Evolutionary conservation across 1,140 invertebrate species (phyloP).

Genomic region (Brachionus rubens): DNA sequence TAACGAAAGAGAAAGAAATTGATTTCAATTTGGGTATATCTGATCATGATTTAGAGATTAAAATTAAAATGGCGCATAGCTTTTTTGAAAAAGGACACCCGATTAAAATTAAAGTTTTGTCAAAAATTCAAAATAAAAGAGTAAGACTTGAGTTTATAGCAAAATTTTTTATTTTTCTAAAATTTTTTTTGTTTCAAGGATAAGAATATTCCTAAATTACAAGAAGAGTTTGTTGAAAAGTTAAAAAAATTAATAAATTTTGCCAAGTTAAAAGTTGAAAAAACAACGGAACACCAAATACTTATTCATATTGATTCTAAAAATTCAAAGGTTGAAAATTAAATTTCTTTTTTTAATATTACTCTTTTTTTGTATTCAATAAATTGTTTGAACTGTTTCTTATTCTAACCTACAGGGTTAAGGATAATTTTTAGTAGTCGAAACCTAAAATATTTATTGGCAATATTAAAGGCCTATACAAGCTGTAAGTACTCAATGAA

Average conservation of each 20-base stretch:
- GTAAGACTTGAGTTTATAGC: not conserved
- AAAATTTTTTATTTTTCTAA: not conserved
- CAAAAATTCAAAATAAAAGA: conserved; percentile 44
- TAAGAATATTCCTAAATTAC: conserved; percentile 33
- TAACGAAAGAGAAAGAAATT: conserved; percentile 31
- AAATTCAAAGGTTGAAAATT: not conserved
- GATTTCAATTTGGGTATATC: conserved; percentile 38
- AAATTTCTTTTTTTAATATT: too few relatives aligned
- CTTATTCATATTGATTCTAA: conserved; percentile 10
- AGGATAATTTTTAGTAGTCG: too few relatives aligned
- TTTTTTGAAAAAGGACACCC: conserved; percentile 45
- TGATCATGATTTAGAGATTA: conserved; percentile 42
- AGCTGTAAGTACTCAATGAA: too few relatives aligned
- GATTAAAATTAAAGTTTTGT: conserved; percentile 29
- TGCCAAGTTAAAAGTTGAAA: conserved; percentile 16
- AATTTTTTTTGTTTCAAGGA: not conserved
- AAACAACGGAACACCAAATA: conserved; percentile 29
- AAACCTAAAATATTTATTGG: too few relatives aligned
- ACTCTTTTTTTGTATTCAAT: too few relatives aligned
- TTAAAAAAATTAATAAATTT: not conserved
- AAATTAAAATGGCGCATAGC: conserved; percentile 27
- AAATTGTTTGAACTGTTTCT: too few relatives aligned
- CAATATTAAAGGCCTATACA: too few relatives aligned
- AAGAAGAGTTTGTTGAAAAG: conserved; percentile 38
- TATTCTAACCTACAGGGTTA: too few relatives aligned